phyloP scores from a whole-genome alignment of 2,888 invertebrate species.

The Papilio demoleus region DNA sequence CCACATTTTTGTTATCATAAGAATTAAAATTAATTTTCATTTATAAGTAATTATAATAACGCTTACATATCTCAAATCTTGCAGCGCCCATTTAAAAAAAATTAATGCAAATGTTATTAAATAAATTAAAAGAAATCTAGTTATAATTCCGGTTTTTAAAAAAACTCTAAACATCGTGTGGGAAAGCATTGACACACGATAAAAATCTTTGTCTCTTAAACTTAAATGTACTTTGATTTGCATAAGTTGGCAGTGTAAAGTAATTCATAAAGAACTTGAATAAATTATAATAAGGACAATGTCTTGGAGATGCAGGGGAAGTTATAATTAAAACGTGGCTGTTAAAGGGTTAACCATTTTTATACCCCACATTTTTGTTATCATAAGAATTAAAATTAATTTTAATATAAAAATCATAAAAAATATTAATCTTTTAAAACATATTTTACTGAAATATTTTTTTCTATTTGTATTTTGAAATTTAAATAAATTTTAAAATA shows the following conservation, averaged over 20 bases:
- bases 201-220: slow-evolving; percentile 70
- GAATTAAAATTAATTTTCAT: background rate
- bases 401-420: background rate
- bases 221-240: slow-evolving; percentile 72
- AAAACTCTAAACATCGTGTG: slow-evolving; percentile 60
- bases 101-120: background rate
- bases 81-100: too few species aligned
- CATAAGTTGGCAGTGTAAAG: slow-evolving; percentile 65
- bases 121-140: slow-evolving; percentile 12
- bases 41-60: too few species aligned
- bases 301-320: slow-evolving; percentile 72
- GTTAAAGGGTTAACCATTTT: slow-evolving; percentile 58
- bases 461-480: too few species aligned
- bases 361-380: background rate
- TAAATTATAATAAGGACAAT: slow-evolving; percentile 75
- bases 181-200: slow-evolving; percentile 70
- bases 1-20: background rate
- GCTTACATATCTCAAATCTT: too few species aligned
- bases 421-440: too few species aligned
- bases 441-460: too few species aligned
- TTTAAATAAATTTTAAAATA: too few species aligned
- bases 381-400: background rate
- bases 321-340: slow-evolving; percentile 74
- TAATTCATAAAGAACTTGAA: slow-evolving; percentile 75
- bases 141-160: slow-evolving; percentile 48